These are phyloP conservation scores for Darevskia mixta DNA, from an alignment of 2,797 vertebrate genomes.

Conservation along the genomic window DNA sequence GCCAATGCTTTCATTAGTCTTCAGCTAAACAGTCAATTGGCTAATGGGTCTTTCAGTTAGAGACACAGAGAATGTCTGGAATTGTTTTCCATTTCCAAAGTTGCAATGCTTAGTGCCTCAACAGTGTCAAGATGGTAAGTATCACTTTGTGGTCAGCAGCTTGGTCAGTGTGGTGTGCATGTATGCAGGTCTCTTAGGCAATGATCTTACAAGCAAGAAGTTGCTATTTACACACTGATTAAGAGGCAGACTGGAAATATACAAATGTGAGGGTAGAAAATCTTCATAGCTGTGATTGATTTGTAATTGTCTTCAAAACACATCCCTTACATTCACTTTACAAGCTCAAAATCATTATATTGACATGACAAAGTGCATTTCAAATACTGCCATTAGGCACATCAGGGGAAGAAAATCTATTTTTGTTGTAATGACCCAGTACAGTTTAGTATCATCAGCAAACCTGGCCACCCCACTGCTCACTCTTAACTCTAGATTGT, in stretches of 20 bases:
- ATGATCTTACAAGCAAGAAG: background rate
- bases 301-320: background rate
- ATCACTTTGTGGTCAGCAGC: background rate
- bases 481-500: no score
- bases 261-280: background rate
- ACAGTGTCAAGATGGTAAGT: background rate
- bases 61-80: background rate
- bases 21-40: background rate
- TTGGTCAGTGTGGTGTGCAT: background rate
- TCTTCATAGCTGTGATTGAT: background rate
- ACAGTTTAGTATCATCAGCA: no score
- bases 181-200: background rate
- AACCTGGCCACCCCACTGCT: no score
- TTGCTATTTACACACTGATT: background rate
- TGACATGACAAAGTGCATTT: slow-evolving; percentile 23
- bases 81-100: background rate
- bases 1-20: slow-evolving; percentile 14
- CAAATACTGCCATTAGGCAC: slow-evolving; percentile 1
- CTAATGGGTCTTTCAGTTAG: background rate
- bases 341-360: slow-evolving; percentile 11
- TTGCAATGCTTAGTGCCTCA: background rate
- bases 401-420: background rate
- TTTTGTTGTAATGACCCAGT: background rate
- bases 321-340: slow-evolving; percentile 3
- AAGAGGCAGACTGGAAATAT: background rate